phyloP scores from a whole-genome alignment of 2,888 invertebrate genomes.

The Lagria hirta region DNA sequence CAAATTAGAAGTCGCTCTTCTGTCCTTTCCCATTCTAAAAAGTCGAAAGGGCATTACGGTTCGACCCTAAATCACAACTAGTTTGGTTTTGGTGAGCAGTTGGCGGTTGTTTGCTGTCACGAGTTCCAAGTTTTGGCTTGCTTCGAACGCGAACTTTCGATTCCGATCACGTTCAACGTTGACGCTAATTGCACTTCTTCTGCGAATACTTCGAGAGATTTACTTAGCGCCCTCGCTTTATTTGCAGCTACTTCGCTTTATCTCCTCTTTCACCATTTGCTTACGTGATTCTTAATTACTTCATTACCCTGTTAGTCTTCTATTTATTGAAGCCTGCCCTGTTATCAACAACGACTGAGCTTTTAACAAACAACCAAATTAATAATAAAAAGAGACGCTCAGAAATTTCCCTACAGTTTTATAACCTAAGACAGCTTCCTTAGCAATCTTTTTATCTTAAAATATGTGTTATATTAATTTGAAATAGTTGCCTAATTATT shows the following conservation, averaged over 20 bases:
- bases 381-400: no score
- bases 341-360: no score
- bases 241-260: conserved; percentile 45
- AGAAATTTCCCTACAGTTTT: no score
- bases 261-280: conserved; percentile 44
- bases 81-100: conserved; percentile 13
- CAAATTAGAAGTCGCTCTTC: no score
- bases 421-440: no score
- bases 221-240: no score
- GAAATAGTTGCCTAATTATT: no score
- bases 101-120: conserved; percentile 42
- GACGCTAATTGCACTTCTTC: conserved; percentile 54
- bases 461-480: no score
- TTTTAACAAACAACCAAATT: no score
- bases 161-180: conserved; percentile 51
- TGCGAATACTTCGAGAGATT: conserved; percentile 50
- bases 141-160: conserved; percentile 29
- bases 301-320: conserved; percentile 37
- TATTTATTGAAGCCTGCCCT: conserved; percentile 16
- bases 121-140: conserved; percentile 27
- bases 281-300: conserved; percentile 50
- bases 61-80: conserved; percentile 24
- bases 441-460: no score
- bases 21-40: no score
- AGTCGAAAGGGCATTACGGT: conserved; percentile 11